Evolutionary conservation across 2,797 vertebrate species (phyloP).

Genomic region (Pseudomugil gertrudae): DNA sequence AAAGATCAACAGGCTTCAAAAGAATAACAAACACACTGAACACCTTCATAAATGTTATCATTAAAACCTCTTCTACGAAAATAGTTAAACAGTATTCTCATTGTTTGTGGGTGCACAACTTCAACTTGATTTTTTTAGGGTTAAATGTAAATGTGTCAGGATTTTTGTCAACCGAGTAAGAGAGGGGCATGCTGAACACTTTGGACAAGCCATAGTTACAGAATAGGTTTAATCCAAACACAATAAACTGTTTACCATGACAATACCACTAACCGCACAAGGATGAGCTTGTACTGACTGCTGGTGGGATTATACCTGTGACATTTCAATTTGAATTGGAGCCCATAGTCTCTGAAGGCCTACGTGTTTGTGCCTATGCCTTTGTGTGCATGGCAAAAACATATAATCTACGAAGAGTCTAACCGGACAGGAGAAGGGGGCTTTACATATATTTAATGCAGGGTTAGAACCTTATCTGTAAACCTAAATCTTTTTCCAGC

Average conservation of each 20-base stretch:
- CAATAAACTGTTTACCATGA: slow-evolving; percentile 44
- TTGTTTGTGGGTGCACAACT: not conserved
- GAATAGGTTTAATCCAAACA: slow-evolving; percentile 34
- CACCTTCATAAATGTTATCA: not conserved
- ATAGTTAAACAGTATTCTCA: not conserved
- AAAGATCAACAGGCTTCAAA: not conserved
- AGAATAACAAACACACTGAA: not conserved
- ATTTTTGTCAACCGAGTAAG: no score
- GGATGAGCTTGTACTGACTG: slow-evolving; percentile 16
- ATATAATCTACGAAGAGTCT: not conserved
- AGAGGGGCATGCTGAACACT: not conserved
- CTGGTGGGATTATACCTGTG: slow-evolving; percentile 33
- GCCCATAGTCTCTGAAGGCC: not conserved
- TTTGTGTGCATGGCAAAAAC: slow-evolving; percentile 1
- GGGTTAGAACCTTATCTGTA: slow-evolving; percentile 35
- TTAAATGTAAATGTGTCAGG: not conserved
- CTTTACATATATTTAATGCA: slow-evolving; percentile 4
- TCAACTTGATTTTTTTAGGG: not conserved
- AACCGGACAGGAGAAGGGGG: not conserved
- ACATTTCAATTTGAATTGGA: slow-evolving; percentile 17
- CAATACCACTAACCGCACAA: slow-evolving; percentile 18
- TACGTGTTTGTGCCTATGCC: not conserved
- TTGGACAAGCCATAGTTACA: slow-evolving; percentile 5
- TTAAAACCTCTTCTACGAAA: not conserved
- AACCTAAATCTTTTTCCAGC: slow-evolving; percentile 31